Conservation (phyloP, 2,888 invertebrate species). For the Acrocera orbiculus region DNA sequence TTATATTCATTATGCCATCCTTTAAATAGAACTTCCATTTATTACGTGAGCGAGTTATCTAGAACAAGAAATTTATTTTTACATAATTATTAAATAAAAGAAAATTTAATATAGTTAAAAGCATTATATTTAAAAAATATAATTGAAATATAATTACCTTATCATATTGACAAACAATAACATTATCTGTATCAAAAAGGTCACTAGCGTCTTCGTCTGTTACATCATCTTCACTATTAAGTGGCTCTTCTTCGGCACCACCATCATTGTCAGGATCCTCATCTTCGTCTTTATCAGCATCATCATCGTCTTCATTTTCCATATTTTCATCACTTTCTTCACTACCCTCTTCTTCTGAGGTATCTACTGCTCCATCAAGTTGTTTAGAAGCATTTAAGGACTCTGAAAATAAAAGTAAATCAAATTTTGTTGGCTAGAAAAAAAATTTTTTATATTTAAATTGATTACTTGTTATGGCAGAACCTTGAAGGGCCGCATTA, state of each 20-base stretch:
- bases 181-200: constrained; percentile 97
- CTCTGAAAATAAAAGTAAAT: constrained; percentile 17
- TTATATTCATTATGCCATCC: constrained; percentile 98
- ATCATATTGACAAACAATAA: constrained; percentile 98
- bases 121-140: background rate
- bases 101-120: no score
- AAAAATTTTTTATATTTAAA: background rate
- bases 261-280: constrained; percentile 45
- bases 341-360: constrained; percentile 60
- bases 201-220: constrained; percentile 90
- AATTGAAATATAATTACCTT: constrained; percentile 42
- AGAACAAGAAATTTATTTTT: constrained; percentile 16
- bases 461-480: constrained; percentile 30
- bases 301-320: constrained; percentile 59
- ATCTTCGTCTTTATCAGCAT: constrained; percentile 46
- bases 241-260: constrained; percentile 69
- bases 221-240: constrained; percentile 94
- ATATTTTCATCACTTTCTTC: constrained; percentile 56
- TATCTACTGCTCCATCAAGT: constrained; percentile 48
- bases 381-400: constrained; percentile 29
- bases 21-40: constrained; percentile 99
- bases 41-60: constrained; percentile 94
- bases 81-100: no score
- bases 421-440: background rate
- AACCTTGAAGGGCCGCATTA: constrained; percentile 53